A percentile compares a stretch with the other conserved stretches of the same genome.
These are phyloP conservation scores for Cylloceria caligata DNA, from an alignment of 2,888 invertebrate species.

Conservation along the genomic window DNA sequence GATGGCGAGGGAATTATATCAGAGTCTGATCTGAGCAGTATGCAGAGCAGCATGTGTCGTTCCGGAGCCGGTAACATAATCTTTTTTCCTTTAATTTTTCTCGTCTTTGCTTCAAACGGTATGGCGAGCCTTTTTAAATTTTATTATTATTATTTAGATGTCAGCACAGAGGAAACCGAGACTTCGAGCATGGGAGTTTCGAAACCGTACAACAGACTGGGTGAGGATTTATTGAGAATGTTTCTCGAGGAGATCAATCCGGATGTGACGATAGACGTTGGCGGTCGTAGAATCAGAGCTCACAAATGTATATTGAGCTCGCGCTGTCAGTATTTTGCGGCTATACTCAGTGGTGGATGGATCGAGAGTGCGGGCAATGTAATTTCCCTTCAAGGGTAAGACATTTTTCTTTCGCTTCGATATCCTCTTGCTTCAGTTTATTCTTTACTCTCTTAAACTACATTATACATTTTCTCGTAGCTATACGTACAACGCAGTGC, in stretches of 20 bases:
- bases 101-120: no score
- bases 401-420: slow-evolving; percentile 25
- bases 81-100: slow-evolving; percentile 72
- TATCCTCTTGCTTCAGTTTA: not conserved
- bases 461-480: slow-evolving; percentile 84
- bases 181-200: slow-evolving; percentile 81
- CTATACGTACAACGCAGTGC: slow-evolving; percentile 93
- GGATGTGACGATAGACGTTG: slow-evolving; percentile 94
- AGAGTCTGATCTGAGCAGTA: slow-evolving; percentile 85
- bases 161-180: slow-evolving; percentile 85
- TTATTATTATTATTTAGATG: slow-evolving; percentile 74
- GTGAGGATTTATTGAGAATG: slow-evolving; percentile 95
- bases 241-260: slow-evolving; percentile 96
- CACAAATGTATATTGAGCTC: slow-evolving; percentile 97
- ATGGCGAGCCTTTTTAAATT: no score
- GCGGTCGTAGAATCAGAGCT: slow-evolving; percentile 93
- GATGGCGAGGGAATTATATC: slow-evolving; percentile 82
- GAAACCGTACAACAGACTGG: slow-evolving; percentile 86
- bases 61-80: slow-evolving; percentile 82
- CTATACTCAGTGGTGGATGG: slow-evolving; percentile 94
- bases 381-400: slow-evolving; percentile 93
- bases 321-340: slow-evolving; percentile 96
- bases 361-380: slow-evolving; percentile 92
- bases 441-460: not conserved
- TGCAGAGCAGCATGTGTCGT: slow-evolving; percentile 86